These are phyloP conservation scores for Tragelaphus strepsiceros DNA, from an alignment of 2,113 vertebrate species.

Conservation along the genomic window DNA sequence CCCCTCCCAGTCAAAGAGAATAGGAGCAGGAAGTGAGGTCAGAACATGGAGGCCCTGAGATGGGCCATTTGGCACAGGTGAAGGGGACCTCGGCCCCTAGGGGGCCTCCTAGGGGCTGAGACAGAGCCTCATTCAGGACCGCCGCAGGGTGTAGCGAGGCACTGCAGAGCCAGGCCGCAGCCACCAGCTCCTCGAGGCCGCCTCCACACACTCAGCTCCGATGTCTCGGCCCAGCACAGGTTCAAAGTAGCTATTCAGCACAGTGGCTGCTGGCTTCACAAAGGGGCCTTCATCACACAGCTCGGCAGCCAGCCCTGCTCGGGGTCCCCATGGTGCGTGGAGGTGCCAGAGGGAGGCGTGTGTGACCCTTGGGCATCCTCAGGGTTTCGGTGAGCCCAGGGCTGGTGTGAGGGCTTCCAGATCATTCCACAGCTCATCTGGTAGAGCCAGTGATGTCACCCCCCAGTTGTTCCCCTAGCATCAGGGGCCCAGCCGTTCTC, in stretches of 20 bases:
- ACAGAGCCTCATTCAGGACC: neutral
- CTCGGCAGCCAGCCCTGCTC: neutral
- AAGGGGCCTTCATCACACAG: neutral
- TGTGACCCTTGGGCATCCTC: neutral
- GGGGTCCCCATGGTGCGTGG: rapidly evolving
- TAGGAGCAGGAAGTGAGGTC: neutral
- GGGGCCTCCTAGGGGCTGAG: neutral
- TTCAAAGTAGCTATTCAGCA: neutral
- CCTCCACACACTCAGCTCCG: rapidly evolving
- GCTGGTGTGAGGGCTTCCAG: neutral
- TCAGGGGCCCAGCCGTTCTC: neutral
- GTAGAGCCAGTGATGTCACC: rapidly evolving
- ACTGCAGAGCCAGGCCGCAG: rapidly evolving
- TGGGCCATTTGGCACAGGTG: rapidly evolving
- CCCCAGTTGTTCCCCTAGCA: neutral
- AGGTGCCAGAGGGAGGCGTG: neutral
- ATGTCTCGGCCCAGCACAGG: rapidly evolving
- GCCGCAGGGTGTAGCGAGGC: rapidly evolving
- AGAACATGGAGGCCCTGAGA: neutral
- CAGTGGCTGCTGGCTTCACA: neutral
- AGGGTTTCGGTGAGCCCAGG: neutral
- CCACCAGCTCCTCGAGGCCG: neutral
- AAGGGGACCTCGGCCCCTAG: too few relatives aligned
- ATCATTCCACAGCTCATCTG: neutral
- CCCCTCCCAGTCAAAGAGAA: neutral